Evolutionary conservation across 2,113 vertebrate species (phyloP).

Genomic region (Myrmecophaga tridactyla): DNA sequence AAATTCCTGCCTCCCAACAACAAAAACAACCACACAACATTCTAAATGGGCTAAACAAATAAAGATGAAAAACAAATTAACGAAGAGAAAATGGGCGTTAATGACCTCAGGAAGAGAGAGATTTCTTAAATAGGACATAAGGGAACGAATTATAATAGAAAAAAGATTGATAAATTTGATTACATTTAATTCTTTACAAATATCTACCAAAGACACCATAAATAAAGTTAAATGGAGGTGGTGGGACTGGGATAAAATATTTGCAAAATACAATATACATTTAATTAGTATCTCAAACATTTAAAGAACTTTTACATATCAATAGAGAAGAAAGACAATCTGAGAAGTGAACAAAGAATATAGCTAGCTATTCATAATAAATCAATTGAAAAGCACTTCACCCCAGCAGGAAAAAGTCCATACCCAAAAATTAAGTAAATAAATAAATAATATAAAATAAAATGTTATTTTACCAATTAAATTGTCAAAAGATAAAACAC

Average conservation of each 20-base stretch:
- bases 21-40: background rate
- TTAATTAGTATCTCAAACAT: background rate
- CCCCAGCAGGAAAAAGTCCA: background rate
- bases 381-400: background rate
- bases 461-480: background rate
- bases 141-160: background rate
- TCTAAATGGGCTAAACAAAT: background rate
- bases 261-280: background rate
- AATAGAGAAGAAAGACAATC: background rate
- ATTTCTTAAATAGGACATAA: background rate
- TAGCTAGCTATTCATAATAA: background rate
- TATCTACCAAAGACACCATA: background rate
- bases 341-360: background rate
- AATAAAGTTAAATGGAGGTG: background rate
- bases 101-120: background rate
- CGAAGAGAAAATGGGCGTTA: background rate
- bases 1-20: background rate
- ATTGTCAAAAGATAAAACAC: background rate
- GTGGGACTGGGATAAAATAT: background rate
- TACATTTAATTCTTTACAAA: constrained; percentile 13
- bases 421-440: background rate
- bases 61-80: background rate
- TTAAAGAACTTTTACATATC: constrained; percentile 15
- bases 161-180: constrained; percentile 1
- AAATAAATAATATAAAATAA: background rate